Conservation (phyloP, 2,797 vertebrate genomes). For the Poecilia wingei region DNA sequence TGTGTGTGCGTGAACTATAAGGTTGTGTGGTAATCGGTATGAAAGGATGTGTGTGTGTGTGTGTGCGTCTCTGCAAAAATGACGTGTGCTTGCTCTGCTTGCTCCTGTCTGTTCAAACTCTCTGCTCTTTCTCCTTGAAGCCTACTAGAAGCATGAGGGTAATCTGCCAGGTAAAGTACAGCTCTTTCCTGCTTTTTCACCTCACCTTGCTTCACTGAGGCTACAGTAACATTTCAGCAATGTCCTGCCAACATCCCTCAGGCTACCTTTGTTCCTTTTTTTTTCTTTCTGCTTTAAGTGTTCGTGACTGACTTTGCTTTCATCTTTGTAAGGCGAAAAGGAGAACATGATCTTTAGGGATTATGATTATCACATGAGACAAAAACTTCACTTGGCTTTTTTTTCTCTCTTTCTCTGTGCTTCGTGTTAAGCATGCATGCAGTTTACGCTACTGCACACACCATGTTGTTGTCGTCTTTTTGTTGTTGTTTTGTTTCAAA, state of each 20-base stretch:
- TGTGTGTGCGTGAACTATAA: background rate
- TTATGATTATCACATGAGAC: constrained; percentile 37
- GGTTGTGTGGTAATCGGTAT: constrained; percentile 23
- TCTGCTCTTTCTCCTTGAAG: constrained; percentile 96
- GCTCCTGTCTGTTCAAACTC: constrained; percentile 90
- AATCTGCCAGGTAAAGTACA: constrained; percentile 98
- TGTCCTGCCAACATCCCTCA: constrained; percentile 66
- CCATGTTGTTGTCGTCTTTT: background rate
- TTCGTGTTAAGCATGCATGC: constrained; percentile 62
- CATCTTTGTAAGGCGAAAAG: constrained; percentile 29
- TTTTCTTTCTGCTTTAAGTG: constrained; percentile 44
- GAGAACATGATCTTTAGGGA: constrained; percentile 37
- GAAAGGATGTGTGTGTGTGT: constrained; percentile 19
- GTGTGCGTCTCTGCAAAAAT: constrained; percentile 48
- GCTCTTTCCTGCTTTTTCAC: constrained; percentile 84
- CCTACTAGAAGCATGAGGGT: constrained; percentile 99
- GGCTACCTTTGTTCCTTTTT: constrained; percentile 25
- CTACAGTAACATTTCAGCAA: constrained; percentile 77
- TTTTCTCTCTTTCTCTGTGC: constrained; percentile 58
- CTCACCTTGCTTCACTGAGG: constrained; percentile 77
- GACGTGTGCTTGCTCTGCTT: constrained; percentile 77
- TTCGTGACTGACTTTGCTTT: constrained; percentile 45
- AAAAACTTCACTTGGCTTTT: constrained; percentile 43
- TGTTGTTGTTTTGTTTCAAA: no score
- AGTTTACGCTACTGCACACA: constrained; percentile 31